Percentiles rank a stretch among this genome's conserved stretches.
Conservation (phyloP, 2,888 invertebrate species). For the Nezara viridula region DNA sequence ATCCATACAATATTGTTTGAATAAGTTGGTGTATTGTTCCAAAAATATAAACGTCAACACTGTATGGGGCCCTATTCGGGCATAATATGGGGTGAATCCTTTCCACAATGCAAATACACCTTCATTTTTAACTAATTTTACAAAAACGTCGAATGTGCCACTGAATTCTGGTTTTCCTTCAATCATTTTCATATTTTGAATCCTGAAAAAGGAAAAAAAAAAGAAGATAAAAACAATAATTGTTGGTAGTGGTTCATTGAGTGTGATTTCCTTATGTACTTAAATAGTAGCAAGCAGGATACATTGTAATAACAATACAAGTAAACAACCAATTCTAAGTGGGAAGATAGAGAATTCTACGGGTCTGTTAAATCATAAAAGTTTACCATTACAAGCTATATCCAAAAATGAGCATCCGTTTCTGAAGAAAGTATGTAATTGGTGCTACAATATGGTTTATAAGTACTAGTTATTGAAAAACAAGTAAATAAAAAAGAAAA, state of each 20-base stretch:
- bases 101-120: slow-evolving; percentile 97
- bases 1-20: slow-evolving; percentile 62
- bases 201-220: slow-evolving; percentile 73
- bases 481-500: too few relatives aligned
- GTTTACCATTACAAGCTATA: too few relatives aligned
- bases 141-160: slow-evolving; percentile 85
- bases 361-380: too few relatives aligned
- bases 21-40: slow-evolving; percentile 91
- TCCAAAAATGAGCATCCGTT: too few relatives aligned
- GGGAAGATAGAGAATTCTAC: too few relatives aligned
- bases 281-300: background rate
- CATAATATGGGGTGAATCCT: slow-evolving; percentile 98
- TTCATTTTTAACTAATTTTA: slow-evolving; percentile 85
- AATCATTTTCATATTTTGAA: slow-evolving; percentile 94
- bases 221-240: background rate
- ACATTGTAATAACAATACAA: background rate
- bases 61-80: slow-evolving; percentile 98
- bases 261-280: background rate
- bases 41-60: slow-evolving; percentile 97
- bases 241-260: background rate
- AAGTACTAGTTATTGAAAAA: too few relatives aligned
- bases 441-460: too few relatives aligned
- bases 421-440: too few relatives aligned
- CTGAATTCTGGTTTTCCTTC: slow-evolving; percentile 91
- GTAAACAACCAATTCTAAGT: too few relatives aligned